These are phyloP conservation scores for Catocala nupta DNA, from an alignment of 2,888 invertebrate species.

Conservation along the genomic window DNA sequence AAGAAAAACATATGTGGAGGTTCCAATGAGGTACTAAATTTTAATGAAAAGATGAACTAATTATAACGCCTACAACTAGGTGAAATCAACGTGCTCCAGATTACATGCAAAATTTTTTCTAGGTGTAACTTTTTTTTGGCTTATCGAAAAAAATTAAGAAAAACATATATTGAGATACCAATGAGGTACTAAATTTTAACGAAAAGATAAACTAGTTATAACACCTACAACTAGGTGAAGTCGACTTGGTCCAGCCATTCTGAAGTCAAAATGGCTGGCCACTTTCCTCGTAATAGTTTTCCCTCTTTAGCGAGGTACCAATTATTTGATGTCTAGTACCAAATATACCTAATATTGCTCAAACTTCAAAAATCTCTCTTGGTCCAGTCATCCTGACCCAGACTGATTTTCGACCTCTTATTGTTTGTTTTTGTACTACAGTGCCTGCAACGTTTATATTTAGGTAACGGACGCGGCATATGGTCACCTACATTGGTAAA, in stretches of 20 bases:
- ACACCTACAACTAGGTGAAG: conserved; percentile 11
- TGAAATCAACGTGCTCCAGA: not conserved
- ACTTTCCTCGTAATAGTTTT: conserved; percentile 11
- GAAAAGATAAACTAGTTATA: conserved; percentile 10
- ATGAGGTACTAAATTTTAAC: conserved; percentile 6
- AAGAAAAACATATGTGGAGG: conserved; percentile 6
- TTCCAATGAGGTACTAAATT: conserved; percentile 6
- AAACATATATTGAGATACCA: conserved; percentile 6
- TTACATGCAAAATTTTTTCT: too few species aligned
- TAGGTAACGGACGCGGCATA: too few species aligned
- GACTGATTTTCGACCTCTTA: too few species aligned
- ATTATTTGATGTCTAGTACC: conserved; percentile 9
- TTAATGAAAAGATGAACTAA: conserved; percentile 7
- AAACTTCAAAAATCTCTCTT: not conserved
- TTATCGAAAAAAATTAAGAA: not conserved
- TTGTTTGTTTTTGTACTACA: too few species aligned
- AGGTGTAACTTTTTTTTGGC: too few species aligned
- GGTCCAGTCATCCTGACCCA: conserved; percentile 3
- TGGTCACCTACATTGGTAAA: too few species aligned
- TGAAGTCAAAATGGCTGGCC: conserved; percentile 7
- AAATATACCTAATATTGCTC: not conserved
- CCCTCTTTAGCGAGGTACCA: conserved; percentile 7
- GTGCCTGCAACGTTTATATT: too few species aligned
- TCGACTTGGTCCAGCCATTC: conserved; percentile 2
- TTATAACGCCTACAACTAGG: conserved; percentile 12